A percentile compares a stretch with the other conserved stretches of the same genome.
phyloP scores from a whole-genome alignment of 1,140 invertebrate genomes.

The Camponotus floridanus region DNA sequence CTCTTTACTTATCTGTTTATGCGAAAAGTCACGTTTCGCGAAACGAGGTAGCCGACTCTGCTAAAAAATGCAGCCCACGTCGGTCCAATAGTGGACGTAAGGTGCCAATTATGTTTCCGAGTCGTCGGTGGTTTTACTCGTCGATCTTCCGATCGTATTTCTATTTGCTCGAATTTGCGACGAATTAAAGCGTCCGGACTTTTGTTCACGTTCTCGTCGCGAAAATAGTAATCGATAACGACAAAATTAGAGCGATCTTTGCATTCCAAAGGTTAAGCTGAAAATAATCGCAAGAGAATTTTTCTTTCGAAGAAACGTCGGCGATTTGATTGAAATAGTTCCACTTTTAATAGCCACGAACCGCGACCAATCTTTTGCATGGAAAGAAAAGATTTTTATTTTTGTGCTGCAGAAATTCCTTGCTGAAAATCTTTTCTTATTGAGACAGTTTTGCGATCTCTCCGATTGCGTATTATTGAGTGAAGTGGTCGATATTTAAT shows the following conservation, averaged over 20 bases:
- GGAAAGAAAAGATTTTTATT: conserved; percentile 4
- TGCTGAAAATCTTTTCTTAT: neutral
- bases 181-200: conserved; percentile 4
- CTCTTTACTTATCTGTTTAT: neutral
- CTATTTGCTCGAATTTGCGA: conserved; percentile 25
- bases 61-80: conserved; percentile 53
- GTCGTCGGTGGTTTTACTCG: conserved; percentile 20
- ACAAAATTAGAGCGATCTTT: conserved; percentile 12
- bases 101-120: conserved; percentile 56
- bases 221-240: conserved; percentile 14
- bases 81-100: neutral
- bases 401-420: neutral
- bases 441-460: neutral
- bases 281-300: conserved; percentile 37
- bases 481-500: conserved; percentile 14
- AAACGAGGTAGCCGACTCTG: conserved; percentile 29
- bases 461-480: neutral
- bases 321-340: conserved; percentile 44
- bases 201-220: neutral
- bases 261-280: neutral
- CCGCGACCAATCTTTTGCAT: neutral
- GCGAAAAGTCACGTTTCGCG: conserved; percentile 31
- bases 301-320: neutral
- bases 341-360: conserved; percentile 27
- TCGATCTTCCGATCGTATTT: conserved; percentile 27